Evolutionary conservation across 2,888 invertebrate genomes (phyloP), one percentile per base, ranked within the genome.

Genomic region (Xestia sexstrigata): DNA sequence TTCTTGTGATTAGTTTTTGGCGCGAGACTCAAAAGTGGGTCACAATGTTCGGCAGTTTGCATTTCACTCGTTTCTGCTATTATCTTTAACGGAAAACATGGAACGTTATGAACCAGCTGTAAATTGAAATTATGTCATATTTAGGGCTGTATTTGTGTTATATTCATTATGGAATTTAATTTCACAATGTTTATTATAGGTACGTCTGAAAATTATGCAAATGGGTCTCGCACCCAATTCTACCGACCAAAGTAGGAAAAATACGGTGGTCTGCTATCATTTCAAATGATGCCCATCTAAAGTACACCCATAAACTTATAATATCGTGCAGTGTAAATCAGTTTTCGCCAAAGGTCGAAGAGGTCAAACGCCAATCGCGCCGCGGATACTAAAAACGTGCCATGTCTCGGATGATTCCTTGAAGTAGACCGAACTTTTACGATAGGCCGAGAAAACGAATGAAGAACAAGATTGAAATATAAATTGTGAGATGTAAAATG

Each of bases 61-160:
- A 87, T 87, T 87, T 82, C 74, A 74, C 78, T 68, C 81, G 78
- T 83, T 83, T 79, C 76, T 72, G 78, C 75, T 73, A 85, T 88
- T 89, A 84, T 85, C 81, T 83, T 85, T 83, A 88, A 89, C 83
- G 80, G 81, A 79, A 82, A 68, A 78, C 85, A 82, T 86, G 80
- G 67, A 73, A 77, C 45, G 81, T 84, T 87, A 83, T 84, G 84
- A 82, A 81, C 79, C 76, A 83, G 80, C 85, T 84, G 82, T 85
- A 77, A 84, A 87, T 83, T 87, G 82, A 87, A 83, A 86, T 89
- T 80, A 79, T 78, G 76, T 65, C 63, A 79, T 86, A 77, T 67
- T 81, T 42, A 82, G 60, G 45, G 42, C 13, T 70, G 20, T 62
- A 63, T 77, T 65, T 68, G 62, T 52, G n/a, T 15, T 49, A 30